A percentile compares a stretch with the other conserved stretches of the same genome.
phyloP scores from a whole-genome alignment of 1,140 invertebrate genomes.

The Drosophila kohkoa region DNA sequence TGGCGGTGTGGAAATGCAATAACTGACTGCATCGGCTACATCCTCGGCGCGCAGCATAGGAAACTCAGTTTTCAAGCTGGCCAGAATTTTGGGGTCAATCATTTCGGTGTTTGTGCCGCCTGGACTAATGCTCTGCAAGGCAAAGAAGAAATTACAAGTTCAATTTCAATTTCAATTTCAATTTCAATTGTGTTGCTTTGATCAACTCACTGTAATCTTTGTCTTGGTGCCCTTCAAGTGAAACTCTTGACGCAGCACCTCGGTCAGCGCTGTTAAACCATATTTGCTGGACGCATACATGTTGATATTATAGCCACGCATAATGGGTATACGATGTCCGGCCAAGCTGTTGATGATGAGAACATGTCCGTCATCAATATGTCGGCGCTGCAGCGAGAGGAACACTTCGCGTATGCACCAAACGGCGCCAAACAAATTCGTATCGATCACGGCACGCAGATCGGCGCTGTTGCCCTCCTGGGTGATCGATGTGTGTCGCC shows the following conservation, averaged over 20 bases:
- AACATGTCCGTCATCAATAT: neutral
- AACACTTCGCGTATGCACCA: neutral
- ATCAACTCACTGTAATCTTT: neutral
- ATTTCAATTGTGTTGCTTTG: too few relatives aligned
- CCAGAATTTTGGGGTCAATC: neutral
- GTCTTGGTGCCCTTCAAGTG: neutral
- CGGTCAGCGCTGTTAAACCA: neutral
- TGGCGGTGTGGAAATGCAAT: neutral
- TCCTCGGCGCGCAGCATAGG: neutral
- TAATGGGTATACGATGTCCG: neutral
- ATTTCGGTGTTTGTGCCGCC: neutral
- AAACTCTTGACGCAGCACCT: constrained; percentile 4
- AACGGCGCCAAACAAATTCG: neutral
- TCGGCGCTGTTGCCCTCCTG: neutral
- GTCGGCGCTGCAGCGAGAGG: neutral
- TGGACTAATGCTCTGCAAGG: constrained; percentile 1
- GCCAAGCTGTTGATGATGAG: neutral
- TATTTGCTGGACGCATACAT: neutral
- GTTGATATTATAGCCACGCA: neutral
- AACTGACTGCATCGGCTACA: neutral
- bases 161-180: too few relatives aligned
- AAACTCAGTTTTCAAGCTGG: neutral
- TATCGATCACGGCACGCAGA: neutral
- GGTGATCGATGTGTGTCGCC: neutral
- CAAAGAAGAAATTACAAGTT: neutral